A percentile compares a stretch with the other conserved stretches of the same genome.
phyloP scores from a whole-genome alignment of 2,888 invertebrate genomes.

The Baronia brevicornis region DNA sequence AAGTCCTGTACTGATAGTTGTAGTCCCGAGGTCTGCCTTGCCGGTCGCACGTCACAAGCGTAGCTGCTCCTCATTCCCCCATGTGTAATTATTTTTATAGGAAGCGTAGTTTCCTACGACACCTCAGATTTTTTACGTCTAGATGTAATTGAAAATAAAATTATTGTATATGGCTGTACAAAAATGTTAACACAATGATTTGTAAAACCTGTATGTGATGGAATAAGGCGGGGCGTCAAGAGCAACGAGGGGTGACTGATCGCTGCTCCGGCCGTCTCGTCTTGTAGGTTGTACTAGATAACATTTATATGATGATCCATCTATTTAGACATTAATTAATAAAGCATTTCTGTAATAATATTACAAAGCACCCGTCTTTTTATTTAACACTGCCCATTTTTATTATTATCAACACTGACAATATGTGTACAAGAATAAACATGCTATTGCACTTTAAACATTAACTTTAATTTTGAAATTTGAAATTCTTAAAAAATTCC shows the following conservation, averaged over 20 bases:
- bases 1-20: constrained; percentile 71
- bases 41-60: constrained; percentile 70
- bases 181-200: constrained; percentile 72
- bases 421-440: no score
- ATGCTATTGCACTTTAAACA: no score
- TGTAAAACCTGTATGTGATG: constrained; percentile 74
- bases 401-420: background rate
- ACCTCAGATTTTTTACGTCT: constrained; percentile 75
- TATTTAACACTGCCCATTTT: constrained; percentile 24
- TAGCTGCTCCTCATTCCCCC: constrained; percentile 72
- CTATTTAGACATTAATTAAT: constrained; percentile 80
- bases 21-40: constrained; percentile 72
- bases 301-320: constrained; percentile 77
- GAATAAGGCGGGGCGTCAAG: constrained; percentile 55
- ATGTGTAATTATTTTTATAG: constrained; percentile 73
- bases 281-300: constrained; percentile 73
- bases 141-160: constrained; percentile 76
- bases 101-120: constrained; percentile 74
- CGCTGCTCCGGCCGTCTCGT: constrained; percentile 54
- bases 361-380: constrained; percentile 63
- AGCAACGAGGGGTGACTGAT: constrained; percentile 42
- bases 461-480: no score
- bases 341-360: constrained; percentile 81
- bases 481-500: no score
- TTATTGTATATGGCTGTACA: constrained; percentile 77